Base-by-base conservation (phyloP, 2,888 invertebrate species). In the Phania funesta region DNA sequence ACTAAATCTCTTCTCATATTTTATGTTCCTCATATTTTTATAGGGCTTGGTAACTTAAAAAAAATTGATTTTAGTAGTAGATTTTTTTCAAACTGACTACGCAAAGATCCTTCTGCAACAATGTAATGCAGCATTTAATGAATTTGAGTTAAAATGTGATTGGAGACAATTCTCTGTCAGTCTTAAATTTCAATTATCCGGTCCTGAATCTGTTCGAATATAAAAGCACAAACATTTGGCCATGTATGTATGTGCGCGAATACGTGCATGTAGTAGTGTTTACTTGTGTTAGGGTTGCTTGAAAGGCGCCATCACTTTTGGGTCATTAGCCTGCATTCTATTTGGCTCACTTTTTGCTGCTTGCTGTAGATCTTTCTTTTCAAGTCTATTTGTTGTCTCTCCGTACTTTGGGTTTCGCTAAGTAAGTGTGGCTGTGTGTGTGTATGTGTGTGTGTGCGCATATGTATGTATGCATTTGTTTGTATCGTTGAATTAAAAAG, bases 251-350 rank as follows among this genome's bases (percentile, higher is more conserved):
- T 20, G 7, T 73, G 50, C 18, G n/a, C n/a, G n/a, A n/a, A n/a
- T n/a, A n/a, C n/a, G n/a, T n/a, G n/a, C n/a, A n/a, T n/a, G n/a
- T n/a, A 44, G 48, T 26, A 46, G 24, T n/a, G 46, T 56, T 80
- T 62, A 62, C 62, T 24, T 11, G 46, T 62, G 62, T 32, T 73
- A 54, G 65, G 54, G 70, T 74, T 78, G 58, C 70, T 64, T 62
- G 41, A n/a, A 60, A 78, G 82, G 82, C 82, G 82, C 82, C 82
- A 82, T 74, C 78, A 75, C 82, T 78, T 76, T 78, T 82, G 78
- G 82, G 78, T 82, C 82, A 82, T 82, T 78, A 78, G 82, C 78
- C 74, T 74, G 64, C 74, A 75, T 82, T 82, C 70, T 74, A 70
- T 82, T 82, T 82, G 78, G 82, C 82, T 74, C 50, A 73, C 41